Evolutionary conservation across 2,797 vertebrate species (phyloP).

Genomic region (Pangasius sanitwongsei): DNA sequence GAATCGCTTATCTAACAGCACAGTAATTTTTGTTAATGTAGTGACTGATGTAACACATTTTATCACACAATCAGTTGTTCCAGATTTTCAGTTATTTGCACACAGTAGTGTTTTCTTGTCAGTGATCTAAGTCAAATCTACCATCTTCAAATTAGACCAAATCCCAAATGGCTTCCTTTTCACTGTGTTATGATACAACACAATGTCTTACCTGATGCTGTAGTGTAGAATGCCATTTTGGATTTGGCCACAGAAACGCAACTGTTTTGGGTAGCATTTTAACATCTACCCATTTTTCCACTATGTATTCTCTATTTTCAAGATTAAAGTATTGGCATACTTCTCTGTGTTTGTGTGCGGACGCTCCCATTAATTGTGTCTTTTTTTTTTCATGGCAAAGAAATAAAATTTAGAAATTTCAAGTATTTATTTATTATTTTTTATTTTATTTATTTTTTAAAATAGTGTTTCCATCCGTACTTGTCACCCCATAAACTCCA

Average conservation of each 20-base stretch:
- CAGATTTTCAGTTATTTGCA: not conserved
- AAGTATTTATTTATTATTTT: not conserved
- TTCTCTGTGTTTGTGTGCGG: not conserved
- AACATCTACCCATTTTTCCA: not conserved
- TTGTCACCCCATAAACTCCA: not conserved
- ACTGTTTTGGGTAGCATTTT: not conserved
- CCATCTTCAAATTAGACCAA: not conserved
- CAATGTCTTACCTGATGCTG: not conserved
- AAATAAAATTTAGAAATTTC: not conserved
- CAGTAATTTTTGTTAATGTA: not conserved
- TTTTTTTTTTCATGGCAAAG: not conserved
- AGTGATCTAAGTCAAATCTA: not conserved
- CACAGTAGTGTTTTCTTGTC: not conserved
- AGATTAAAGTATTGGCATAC: not conserved
- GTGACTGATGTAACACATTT: too few relatives aligned
- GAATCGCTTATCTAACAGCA: not conserved
- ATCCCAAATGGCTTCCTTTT: not conserved
- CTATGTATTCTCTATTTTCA: not conserved
- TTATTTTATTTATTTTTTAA: not conserved
- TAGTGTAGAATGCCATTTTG: not conserved
- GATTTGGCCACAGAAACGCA: not conserved
- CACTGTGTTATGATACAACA: not conserved
- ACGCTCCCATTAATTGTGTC: not conserved
- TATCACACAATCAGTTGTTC: not conserved
- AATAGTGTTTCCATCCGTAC: not conserved